These are phyloP conservation scores for Sprattus sprattus DNA, from an alignment of 2,113 vertebrate genomes.

Conservation along the genomic window DNA sequence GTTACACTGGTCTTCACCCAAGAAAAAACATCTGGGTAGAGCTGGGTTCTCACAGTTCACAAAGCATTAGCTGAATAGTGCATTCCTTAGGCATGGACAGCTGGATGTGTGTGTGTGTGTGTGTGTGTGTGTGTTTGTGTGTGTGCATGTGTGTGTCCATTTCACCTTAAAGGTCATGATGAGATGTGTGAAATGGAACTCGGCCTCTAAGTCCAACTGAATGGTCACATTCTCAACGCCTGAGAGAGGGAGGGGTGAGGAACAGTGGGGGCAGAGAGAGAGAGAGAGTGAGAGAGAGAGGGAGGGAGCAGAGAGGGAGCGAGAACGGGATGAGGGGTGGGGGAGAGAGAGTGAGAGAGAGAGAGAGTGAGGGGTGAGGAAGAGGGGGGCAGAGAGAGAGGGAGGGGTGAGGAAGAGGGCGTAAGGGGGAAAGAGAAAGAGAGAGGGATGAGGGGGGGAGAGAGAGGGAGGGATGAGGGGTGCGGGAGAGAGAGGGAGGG, in stretches of 20 bases:
- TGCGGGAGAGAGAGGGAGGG: no score
- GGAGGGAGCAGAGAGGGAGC: neutral
- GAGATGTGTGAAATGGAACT: conserved; percentile 98
- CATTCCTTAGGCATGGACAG: conserved; percentile 51
- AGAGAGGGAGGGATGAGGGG: neutral
- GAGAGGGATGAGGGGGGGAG: neutral
- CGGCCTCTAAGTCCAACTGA: conserved; percentile 91
- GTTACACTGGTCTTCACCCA: neutral
- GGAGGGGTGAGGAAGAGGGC: neutral
- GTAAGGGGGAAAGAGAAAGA: no score
- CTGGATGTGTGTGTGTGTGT: conserved; percentile 42
- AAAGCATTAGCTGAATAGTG: neutral
- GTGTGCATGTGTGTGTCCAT: neutral
- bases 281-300: neutral
- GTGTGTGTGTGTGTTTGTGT: conserved; percentile 14
- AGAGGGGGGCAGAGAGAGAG: neutral
- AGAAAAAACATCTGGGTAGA: neutral
- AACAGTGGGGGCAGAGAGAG: neutral
- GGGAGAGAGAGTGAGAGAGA: neutral
- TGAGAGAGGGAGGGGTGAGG: conserved; percentile 50
- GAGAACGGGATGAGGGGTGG: no score
- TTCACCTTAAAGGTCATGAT: conserved; percentile 99
- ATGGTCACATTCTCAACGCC: conserved; percentile 93
- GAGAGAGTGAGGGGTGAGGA: neutral
- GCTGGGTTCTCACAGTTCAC: neutral